A percentile compares a stretch with the other conserved stretches of the same genome.
Conservation (phyloP, 2,888 invertebrate species). For the Tenthredo notha region DNA sequence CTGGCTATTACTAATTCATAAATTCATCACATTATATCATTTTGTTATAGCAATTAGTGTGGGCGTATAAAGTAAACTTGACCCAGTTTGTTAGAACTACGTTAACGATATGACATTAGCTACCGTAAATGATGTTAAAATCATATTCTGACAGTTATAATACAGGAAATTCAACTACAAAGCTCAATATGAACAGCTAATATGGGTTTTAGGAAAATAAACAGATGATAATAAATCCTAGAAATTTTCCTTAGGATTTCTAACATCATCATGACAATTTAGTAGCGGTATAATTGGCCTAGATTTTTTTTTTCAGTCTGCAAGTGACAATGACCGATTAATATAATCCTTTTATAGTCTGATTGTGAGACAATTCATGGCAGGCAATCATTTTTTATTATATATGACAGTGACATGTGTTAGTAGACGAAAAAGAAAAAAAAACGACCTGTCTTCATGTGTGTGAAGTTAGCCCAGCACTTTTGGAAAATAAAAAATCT, state of each 20-base stretch:
- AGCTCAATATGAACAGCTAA: not conserved
- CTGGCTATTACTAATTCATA: not conserved
- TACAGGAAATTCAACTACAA: not conserved
- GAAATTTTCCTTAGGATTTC: not conserved
- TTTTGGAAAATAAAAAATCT: too few relatives aligned
- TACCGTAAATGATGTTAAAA: constrained; percentile 3
- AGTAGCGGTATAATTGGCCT: constrained; percentile 15
- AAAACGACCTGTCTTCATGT: not conserved
- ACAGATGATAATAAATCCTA: not conserved
- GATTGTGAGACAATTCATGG: constrained; percentile 34
- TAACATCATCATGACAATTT: not conserved
- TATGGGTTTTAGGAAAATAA: not conserved
- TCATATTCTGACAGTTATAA: not conserved
- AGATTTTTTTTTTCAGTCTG: constrained; percentile 7
- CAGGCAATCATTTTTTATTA: constrained; percentile 46
- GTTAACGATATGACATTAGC: not conserved
- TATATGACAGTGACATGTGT: constrained; percentile 37
- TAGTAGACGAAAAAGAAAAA: not conserved
- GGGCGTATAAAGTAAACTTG: not conserved
- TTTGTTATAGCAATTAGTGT: not conserved
- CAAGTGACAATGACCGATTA: constrained; percentile 13
- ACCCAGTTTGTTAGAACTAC: not conserved
- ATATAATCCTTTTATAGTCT: constrained; percentile 3
- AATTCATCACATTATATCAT: not conserved
- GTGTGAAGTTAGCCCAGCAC: too few relatives aligned